A percentile compares a stretch with the other conserved stretches of the same genome.
These are phyloP conservation scores for Oreochromis spilurus DNA, from an alignment of 2,113 vertebrate species.

Conservation along the genomic window DNA sequence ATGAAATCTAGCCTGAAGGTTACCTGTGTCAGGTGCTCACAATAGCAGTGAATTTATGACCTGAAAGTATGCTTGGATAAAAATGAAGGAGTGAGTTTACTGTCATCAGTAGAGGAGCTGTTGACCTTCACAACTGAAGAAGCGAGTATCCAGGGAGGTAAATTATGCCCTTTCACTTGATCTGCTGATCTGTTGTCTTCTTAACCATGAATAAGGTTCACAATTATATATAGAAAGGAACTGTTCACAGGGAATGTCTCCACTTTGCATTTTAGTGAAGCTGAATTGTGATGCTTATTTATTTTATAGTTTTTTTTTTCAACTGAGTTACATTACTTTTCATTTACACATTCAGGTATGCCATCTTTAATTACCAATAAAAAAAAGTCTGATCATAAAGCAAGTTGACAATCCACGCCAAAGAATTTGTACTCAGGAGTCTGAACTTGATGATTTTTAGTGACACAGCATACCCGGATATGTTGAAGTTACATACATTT, in stretches of 20 bases:
- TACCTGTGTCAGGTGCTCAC: not conserved
- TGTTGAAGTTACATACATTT: not conserved
- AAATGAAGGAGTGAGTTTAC: not conserved
- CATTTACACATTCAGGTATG: not conserved
- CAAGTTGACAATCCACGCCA: not conserved
- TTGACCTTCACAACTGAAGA: not conserved
- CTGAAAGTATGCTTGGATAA: not conserved
- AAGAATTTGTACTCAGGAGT: not conserved
- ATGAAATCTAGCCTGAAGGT: not conserved
- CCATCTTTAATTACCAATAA: not conserved
- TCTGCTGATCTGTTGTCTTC: not conserved
- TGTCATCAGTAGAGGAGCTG: not conserved
- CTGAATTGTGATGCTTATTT: too few species aligned
- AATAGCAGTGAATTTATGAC: not conserved
- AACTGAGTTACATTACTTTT: not conserved
- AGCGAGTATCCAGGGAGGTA: not conserved
- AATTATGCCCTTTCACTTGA: not conserved
- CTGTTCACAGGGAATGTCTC: not conserved
- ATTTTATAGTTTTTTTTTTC: accelerated
- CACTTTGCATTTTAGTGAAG: too few species aligned
- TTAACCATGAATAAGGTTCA: not conserved
- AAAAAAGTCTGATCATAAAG: not conserved
- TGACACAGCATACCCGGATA: not conserved
- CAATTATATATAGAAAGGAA: not conserved
- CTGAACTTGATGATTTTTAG: not conserved